A percentile compares a stretch with the other conserved stretches of the same genome.
Conservation (phyloP, 1,140 invertebrate genomes). For the Apis cerana region DNA sequence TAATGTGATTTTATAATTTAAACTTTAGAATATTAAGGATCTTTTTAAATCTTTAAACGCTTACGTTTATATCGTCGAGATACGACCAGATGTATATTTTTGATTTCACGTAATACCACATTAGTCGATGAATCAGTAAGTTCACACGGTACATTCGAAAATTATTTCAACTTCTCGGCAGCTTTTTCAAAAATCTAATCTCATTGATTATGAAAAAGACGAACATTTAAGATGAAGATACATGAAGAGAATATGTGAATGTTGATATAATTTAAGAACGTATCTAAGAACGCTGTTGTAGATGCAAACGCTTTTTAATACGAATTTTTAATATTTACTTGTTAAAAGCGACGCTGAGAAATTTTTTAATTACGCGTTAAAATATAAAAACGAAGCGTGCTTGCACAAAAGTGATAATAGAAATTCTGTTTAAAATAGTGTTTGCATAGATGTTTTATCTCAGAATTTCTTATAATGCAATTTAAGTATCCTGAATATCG, state of each 20-base stretch:
- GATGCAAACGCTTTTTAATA: constrained; percentile 20
- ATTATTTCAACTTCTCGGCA: constrained; percentile 24
- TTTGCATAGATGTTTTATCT: constrained; percentile 9
- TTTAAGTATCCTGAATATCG: constrained; percentile 7
- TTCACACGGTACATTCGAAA: background rate
- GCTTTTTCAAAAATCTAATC: constrained; percentile 5
- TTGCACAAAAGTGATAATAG: background rate
- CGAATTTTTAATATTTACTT: background rate
- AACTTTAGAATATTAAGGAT: constrained; percentile 34
- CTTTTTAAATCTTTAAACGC: background rate
- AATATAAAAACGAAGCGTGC: background rate
- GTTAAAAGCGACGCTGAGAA: background rate
- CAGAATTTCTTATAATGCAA: constrained; percentile 4
- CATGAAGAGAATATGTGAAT: constrained; percentile 8
- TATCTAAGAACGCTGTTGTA: background rate
- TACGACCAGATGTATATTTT: constrained; percentile 11
- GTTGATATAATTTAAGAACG: constrained; percentile 28
- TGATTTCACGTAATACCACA: constrained; percentile 22
- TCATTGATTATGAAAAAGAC: background rate
- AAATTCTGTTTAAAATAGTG: constrained; percentile 4
- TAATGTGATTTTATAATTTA: constrained; percentile 45
- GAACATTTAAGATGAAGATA: background rate
- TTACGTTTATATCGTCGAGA: constrained; percentile 1
- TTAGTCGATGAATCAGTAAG: background rate
- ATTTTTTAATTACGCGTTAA: background rate